Base-by-base conservation (phyloP, 2,888 invertebrate genomes). In the Malacosoma neustria region DNA sequence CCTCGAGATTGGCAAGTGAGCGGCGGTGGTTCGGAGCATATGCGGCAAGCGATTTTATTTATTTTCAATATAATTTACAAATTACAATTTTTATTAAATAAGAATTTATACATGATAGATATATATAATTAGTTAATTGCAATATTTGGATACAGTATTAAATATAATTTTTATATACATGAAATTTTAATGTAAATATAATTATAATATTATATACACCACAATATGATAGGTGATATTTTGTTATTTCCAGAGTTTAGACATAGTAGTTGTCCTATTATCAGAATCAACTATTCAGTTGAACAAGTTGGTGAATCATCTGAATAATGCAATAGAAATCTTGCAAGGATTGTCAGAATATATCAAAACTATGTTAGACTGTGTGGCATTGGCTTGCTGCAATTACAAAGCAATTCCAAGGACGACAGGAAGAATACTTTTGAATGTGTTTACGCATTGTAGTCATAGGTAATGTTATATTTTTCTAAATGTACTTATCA, bases 381-480 rank as follows among this genome's bases (percentile, higher is more conserved):
- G 62, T 6, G 46, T 65, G 3, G 42, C 65, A 1, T 54, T 77
- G 51, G 43, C 60, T 1, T 75, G 71, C 40, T 46, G 45, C 35
- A 43, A 39, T 2, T 54, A 72, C 54, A 70, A 65, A 38, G 51
- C 39, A 7, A 73, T 80, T 40, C 77, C 81, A 5, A 61, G 48
- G 1, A 47, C 55, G 3, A 69, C 77, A 3, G 74, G 72, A 11
- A 54, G 56, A 11, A 76, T 87, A 32, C 61, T 88, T 31, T 52
- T 64, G 31, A 51, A 59, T 37, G 72, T 87, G 14, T 87, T 87
- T 46, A 59, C 55, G 39, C 87, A 88, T 51, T 87, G 87, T 51
- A 87, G 73, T 46, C 69, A 85, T 30, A 87, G 88, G 87, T 87
- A 22, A 22, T 22, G 9, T 22, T 22, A 22, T 7, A 22, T 22